phyloP scores from a whole-genome alignment of 2,888 invertebrate species.

The Falcaria lacertinaria region DNA sequence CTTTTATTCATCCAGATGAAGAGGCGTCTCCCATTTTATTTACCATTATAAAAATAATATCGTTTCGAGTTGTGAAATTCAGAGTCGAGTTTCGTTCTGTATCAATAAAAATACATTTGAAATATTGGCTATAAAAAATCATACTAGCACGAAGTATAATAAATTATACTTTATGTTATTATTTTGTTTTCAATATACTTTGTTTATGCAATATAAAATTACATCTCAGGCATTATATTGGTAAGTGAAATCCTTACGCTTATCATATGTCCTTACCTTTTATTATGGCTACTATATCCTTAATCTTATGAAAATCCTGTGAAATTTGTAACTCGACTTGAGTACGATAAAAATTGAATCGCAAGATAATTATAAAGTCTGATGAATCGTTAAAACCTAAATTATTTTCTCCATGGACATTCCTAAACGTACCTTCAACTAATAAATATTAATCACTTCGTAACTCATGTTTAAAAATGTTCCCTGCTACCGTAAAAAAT shows the following conservation, averaged over 20 bases:
- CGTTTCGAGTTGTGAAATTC: not conserved
- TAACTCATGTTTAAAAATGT: slow-evolving; percentile 62
- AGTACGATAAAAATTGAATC: not conserved
- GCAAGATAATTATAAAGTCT: not conserved
- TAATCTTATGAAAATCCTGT: no score
- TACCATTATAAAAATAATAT: slow-evolving; percentile 2
- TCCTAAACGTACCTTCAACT: slow-evolving; percentile 27
- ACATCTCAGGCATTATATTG: no score
- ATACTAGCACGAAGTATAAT: not conserved
- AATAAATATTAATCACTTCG: slow-evolving; percentile 71
- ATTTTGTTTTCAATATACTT: no score
- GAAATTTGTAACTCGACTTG: no score
- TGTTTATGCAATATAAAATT: no score
- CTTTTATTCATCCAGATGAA: not conserved
- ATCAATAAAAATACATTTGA: slow-evolving; percentile 32
- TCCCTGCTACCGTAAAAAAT: slow-evolving; percentile 69
- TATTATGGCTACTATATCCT: no score
- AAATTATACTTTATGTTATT: not conserved
- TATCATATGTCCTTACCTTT: no score
- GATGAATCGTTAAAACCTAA: not conserved
- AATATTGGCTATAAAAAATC: slow-evolving; percentile 25
- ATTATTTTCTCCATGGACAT: slow-evolving; percentile 8
- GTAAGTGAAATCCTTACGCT: no score
- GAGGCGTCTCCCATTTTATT: slow-evolving; percentile 5
- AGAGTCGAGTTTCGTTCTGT: not conserved